A percentile compares a stretch with the other conserved stretches of the same genome.
These are phyloP conservation scores for Taxidea taxus DNA, from an alignment of 2,113 vertebrate species.

Conservation along the genomic window DNA sequence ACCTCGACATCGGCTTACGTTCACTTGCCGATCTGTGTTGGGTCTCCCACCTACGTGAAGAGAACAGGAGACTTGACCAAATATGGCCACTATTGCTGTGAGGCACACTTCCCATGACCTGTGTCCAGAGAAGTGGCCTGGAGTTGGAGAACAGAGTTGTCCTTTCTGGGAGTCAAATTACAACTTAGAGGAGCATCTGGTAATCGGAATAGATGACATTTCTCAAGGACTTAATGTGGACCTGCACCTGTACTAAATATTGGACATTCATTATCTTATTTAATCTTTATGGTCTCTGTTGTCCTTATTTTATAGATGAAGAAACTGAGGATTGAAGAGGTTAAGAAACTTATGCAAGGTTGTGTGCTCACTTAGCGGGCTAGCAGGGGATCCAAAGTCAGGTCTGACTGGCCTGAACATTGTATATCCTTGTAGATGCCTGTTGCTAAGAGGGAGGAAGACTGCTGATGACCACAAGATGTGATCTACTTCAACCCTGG, in stretches of 20 bases:
- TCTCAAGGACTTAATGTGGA: conserved; percentile 17
- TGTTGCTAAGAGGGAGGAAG: neutral
- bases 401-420: neutral
- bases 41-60: neutral
- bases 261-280: conserved; percentile 47
- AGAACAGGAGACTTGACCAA: neutral
- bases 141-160: neutral
- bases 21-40: neutral
- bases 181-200: neutral
- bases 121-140: neutral
- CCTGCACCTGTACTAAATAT: conserved; percentile 27
- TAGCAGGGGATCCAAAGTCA: too few species aligned
- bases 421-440: neutral
- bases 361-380: neutral
- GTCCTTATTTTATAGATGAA: conserved; percentile 20
- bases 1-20: neutral
- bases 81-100: neutral
- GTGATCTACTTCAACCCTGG: neutral
- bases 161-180: conserved; percentile 8
- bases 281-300: neutral
- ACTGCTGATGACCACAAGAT: neutral
- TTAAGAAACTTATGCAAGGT: neutral
- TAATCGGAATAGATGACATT: conserved; percentile 34
- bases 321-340: conserved; percentile 9
- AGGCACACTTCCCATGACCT: neutral